Evolutionary conservation across 2,888 invertebrate genomes (phyloP).

Genomic region (Mantis religiosa): DNA sequence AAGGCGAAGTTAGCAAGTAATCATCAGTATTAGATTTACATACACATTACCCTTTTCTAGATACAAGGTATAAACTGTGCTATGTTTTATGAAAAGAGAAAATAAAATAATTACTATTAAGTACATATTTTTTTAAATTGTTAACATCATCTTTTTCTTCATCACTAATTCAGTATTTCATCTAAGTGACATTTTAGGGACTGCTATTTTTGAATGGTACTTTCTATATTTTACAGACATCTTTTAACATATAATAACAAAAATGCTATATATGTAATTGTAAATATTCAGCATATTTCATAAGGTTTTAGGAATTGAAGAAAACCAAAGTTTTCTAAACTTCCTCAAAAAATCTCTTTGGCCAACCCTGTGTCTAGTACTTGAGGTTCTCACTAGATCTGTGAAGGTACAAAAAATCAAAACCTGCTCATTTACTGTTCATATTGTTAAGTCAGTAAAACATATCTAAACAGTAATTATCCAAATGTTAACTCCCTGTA

Average conservation of each 20-base stretch:
- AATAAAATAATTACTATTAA: neutral
- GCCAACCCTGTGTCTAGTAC: neutral
- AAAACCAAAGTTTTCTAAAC: neutral
- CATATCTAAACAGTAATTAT: neutral
- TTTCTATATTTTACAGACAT: neutral
- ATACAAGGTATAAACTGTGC: neutral
- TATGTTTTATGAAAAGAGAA: neutral
- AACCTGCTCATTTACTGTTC: neutral
- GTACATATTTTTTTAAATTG: neutral
- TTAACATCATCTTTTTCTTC: too few relatives aligned
- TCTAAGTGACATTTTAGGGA: neutral
- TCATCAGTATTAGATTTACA: neutral
- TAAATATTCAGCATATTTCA: neutral
- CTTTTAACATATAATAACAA: neutral
- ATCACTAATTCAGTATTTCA: neutral
- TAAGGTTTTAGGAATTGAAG: neutral
- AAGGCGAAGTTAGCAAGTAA: neutral
- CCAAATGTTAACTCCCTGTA: neutral
- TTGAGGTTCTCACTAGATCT: neutral
- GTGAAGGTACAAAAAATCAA: neutral
- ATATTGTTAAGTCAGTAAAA: neutral
- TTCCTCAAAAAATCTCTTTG: neutral
- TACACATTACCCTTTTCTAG: too few relatives aligned
- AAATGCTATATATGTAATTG: neutral
- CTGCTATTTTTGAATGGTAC: neutral